Conservation (phyloP, 1,140 invertebrate genomes). For the Drosophila orena region DNA sequence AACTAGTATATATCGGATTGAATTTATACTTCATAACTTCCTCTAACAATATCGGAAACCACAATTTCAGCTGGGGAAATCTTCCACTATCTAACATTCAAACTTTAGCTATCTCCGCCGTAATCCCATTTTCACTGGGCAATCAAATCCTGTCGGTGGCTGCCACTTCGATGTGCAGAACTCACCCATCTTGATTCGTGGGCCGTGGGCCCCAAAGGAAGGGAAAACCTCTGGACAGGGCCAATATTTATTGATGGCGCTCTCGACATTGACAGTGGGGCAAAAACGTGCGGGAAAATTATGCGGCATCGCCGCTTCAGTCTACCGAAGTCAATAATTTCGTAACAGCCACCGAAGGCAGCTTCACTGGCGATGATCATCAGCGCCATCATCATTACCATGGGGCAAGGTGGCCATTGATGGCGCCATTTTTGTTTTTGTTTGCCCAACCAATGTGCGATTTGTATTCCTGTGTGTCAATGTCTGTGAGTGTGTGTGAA, state of each 20-base stretch:
- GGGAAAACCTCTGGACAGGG: slow-evolving; percentile 34
- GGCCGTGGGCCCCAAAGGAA: slow-evolving; percentile 3
- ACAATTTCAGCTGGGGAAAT: neutral
- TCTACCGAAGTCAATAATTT: slow-evolving; percentile 39
- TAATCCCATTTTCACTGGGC: slow-evolving; percentile 3
- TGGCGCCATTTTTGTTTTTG: slow-evolving; percentile 79
- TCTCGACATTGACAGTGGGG: slow-evolving; percentile 51
- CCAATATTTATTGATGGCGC: slow-evolving; percentile 60
- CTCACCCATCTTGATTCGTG: slow-evolving; percentile 43
- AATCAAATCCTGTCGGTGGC: slow-evolving; percentile 52
- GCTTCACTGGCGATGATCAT: slow-evolving; percentile 6
- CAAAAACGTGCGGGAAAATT: slow-evolving; percentile 55
- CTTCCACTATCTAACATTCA: slow-evolving; percentile 7
- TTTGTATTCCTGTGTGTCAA: slow-evolving; percentile 9
- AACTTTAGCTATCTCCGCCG: neutral
- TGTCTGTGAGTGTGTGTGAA: neutral
- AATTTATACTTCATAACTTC: too few relatives aligned
- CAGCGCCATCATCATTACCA: slow-evolving; percentile 34
- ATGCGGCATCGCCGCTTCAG: slow-evolving; percentile 20
- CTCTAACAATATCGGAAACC: too few relatives aligned
- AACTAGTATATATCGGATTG: too few relatives aligned
- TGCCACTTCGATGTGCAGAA: slow-evolving; percentile 51
- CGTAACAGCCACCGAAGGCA: slow-evolving; percentile 36
- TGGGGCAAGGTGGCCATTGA: slow-evolving; percentile 58
- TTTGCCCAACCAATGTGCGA: slow-evolving; percentile 58